Conservation (phyloP, 2,113 vertebrate species). For the Catharus bicknelli region DNA sequence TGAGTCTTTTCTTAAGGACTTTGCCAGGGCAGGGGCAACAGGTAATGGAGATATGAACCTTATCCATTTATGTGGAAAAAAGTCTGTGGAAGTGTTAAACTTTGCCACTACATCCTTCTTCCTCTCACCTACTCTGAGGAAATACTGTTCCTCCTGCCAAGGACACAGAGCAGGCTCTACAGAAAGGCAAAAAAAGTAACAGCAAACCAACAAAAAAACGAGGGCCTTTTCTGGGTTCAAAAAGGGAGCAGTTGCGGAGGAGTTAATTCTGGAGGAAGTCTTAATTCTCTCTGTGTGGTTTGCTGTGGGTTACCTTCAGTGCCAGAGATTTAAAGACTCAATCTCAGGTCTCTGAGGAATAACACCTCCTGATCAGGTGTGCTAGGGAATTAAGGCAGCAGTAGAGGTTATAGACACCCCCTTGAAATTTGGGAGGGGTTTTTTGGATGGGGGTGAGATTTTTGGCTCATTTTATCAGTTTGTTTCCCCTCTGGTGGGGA, state of each 20-base stretch:
- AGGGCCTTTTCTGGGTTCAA: not conserved
- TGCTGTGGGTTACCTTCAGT: not conserved
- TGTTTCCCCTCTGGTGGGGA: not conserved
- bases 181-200: not conserved
- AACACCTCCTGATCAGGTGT: not conserved
- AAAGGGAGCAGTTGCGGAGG: not conserved
- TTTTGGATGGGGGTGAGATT: not conserved
- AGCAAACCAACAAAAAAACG: not conserved
- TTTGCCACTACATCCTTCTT: not conserved
- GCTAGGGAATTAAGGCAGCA: not conserved
- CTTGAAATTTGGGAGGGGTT: not conserved
- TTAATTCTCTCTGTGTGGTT: not conserved
- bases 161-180: not conserved
- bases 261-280: not conserved
- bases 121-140: not conserved
- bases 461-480: not conserved
- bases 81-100: not conserved
- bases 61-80: not conserved
- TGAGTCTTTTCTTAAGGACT: not conserved
- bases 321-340: not conserved
- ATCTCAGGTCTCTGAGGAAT: not conserved
- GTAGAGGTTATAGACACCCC: not conserved
- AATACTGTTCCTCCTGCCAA: not conserved
- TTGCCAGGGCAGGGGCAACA: fast-evolving
- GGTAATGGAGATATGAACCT: not conserved